Percentiles rank a stretch among this genome's conserved stretches.
These are phyloP conservation scores for Lepisosteus osseus DNA, from an alignment of 2,113 vertebrate species.

Conservation along the genomic window DNA sequence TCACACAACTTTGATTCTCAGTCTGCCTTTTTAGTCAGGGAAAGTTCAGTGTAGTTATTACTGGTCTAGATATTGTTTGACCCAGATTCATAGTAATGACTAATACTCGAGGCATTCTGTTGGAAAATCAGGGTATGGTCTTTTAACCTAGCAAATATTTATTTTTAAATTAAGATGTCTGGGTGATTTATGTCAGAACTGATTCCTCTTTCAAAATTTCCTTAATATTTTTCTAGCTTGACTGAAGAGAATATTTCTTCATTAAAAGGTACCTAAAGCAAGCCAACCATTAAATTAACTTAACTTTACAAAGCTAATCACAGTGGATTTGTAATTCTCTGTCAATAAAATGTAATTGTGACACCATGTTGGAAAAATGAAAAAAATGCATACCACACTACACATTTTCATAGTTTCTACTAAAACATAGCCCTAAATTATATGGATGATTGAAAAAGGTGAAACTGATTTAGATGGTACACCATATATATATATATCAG, in stretches of 20 bases:
- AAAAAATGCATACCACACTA: no score
- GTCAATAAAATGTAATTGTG: no score
- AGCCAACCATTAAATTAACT: no score
- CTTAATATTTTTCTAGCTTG: neutral
- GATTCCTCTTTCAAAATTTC: neutral
- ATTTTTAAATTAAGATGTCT: neutral
- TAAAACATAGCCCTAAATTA: no score
- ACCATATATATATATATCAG: no score
- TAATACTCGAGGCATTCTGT: slow-evolving; percentile 4
- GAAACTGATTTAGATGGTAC: no score
- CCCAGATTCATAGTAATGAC: slow-evolving; percentile 24
- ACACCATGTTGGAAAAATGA: no score
- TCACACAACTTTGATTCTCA: slow-evolving; percentile 22
- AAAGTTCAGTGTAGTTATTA: slow-evolving; percentile 60
- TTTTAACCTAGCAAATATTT: neutral
- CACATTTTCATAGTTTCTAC: no score
- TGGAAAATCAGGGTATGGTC: neutral
- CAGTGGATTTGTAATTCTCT: no score
- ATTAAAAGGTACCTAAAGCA: neutral
- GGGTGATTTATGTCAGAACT: no score
- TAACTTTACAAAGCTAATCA: no score
- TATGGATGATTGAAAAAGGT: no score
- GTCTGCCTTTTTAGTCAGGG: slow-evolving; percentile 36
- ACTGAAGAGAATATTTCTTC: neutral
- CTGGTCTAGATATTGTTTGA: slow-evolving; percentile 34